Evolutionary conservation across 2,888 invertebrate genomes (phyloP), one percentile per base, ranked within the genome.

Genomic region (Xestia ashworthii): DNA sequence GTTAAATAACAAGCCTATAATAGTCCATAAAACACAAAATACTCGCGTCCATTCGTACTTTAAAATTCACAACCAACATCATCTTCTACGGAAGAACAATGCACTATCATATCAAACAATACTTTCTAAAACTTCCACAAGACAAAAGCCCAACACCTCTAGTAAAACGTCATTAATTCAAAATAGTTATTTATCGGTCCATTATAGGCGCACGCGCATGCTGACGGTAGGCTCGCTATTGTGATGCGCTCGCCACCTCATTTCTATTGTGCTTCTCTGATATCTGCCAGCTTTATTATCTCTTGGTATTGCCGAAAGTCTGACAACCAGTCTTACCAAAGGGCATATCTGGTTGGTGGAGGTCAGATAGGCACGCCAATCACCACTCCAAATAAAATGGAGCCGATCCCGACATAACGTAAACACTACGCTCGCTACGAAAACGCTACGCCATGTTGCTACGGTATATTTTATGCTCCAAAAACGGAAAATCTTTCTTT

Each of bases 131-230:
- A 75, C 84, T 67, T 68, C 55, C 71, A 62, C 79, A 64, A 74
- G 25, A 87, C 80, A 85, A 88, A 88, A 81, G 88, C 64, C 76
- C 82, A 74, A 83, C 84, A 80, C 82, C 58, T 53, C 87, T 83
- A 75, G 90, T 89, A 89, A 89, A 81, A 84, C 89, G 89, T 91
- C 91, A 91, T 92, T 92, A 91, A 91, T 90, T 89, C 89, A 83
- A 91, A 91, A 92, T 91, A 90, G 88, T 90, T 93, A 94, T 94
- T 94, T 94, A 94, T 94, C 87, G 92, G 82, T 88, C 93, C 88
- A 94, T 95, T 95, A 94, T 93, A 68, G 80, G 83, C 77, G 78
- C 85, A 79, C 74, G 87, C 74, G 76, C 79, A 70, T 65, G 46
- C 78, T 79, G 87, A 84, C 86, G 87, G 83, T 84, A 77, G 82